These are phyloP conservation scores for Drosophila quadrilineata DNA, from an alignment of 1,140 invertebrate species.

Conservation along the genomic window DNA sequence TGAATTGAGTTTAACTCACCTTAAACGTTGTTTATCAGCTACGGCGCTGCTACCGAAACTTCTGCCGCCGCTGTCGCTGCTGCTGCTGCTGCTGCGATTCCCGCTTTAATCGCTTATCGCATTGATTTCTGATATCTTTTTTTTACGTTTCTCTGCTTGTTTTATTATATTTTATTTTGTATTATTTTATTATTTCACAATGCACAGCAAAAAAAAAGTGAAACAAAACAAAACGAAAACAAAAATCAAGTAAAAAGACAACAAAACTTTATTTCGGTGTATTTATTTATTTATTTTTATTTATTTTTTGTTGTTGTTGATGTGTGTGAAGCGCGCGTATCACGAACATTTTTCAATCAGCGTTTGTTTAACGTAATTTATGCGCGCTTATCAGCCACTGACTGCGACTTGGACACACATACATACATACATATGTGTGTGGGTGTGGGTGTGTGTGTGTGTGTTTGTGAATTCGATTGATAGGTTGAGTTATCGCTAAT, in stretches of 20 bases:
- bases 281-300: neutral
- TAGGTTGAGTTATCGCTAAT: constrained; percentile 9
- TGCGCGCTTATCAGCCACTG: constrained; percentile 49
- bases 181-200: constrained; percentile 19
- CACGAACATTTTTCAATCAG: constrained; percentile 43
- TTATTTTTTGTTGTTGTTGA: neutral
- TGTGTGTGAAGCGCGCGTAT: constrained; percentile 1
- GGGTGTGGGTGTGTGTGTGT: neutral
- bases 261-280: neutral
- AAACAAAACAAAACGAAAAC: constrained; percentile 24
- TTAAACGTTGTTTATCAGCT: constrained; percentile 37
- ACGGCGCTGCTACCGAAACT: constrained; percentile 26
- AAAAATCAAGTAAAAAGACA: no score
- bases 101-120: constrained; percentile 39
- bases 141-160: constrained; percentile 21
- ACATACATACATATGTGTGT: neutral
- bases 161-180: constrained; percentile 14
- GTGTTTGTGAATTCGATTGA: neutral
- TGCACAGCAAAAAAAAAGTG: constrained; percentile 38
- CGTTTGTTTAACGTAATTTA: constrained; percentile 49
- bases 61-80: neutral
- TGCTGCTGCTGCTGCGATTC: constrained; percentile 8
- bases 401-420: constrained; percentile 23
- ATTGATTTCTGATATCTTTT: constrained; percentile 50
- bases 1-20: constrained; percentile 37